Conservation (phyloP, 2,113 vertebrate genomes). For the Forbesichthys papilliferus region DNA sequence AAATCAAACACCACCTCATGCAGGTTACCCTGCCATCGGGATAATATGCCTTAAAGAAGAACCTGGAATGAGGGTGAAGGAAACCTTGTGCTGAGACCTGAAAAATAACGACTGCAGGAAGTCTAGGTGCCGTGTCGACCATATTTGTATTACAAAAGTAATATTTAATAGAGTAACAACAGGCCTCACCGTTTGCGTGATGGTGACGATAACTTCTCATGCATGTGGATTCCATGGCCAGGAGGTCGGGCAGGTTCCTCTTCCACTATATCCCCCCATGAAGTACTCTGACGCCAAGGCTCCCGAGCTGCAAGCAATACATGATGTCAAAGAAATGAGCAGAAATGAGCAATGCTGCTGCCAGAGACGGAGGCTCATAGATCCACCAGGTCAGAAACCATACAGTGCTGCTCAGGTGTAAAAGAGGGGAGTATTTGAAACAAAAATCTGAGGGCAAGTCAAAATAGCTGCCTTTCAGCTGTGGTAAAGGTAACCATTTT, state of each 20-base stretch:
- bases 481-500: too few species aligned
- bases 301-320: conserved; percentile 82
- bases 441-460: too few species aligned
- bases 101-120: too few species aligned
- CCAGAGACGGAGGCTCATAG: background rate
- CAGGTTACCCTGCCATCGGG: too few species aligned
- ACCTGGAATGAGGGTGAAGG: too few species aligned
- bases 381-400: background rate
- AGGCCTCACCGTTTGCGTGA: conserved; percentile 90
- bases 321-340: conserved; percentile 1
- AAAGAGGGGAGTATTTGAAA: too few species aligned
- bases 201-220: conserved; percentile 95
- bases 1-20: too few species aligned
- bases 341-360: background rate
- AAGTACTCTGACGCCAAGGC: conserved; percentile 93
- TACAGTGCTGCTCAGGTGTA: too few species aligned
- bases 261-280: conserved; percentile 97
- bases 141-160: background rate
- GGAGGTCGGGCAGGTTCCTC: conserved; percentile 94
- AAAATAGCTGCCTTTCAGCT: too few species aligned
- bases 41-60: too few species aligned
- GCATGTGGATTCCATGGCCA: conserved; percentile 98
- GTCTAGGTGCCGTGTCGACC: background rate
- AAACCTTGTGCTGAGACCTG: too few species aligned
- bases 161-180: too few species aligned